Evolutionary conservation across 2,888 invertebrate genomes (phyloP).

Genomic region (Protophormia terraenovae): DNA sequence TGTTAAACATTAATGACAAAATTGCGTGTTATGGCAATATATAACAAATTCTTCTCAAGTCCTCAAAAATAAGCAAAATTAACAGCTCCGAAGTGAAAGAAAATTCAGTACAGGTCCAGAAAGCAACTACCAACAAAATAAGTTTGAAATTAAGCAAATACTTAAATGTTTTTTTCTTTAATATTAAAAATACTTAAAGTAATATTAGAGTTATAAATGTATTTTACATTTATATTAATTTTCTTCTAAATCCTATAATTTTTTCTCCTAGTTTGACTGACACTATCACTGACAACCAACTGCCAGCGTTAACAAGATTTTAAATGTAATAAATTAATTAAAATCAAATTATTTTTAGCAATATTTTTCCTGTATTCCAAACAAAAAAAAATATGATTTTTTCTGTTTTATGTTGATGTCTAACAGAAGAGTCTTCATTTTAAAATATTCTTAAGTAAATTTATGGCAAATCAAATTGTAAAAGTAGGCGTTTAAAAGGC

Average conservation of each 20-base stretch:
- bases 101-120: neutral
- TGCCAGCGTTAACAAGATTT: conserved; percentile 56
- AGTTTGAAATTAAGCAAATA: too few relatives aligned
- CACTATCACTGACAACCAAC: conserved; percentile 57
- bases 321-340: conserved; percentile 66
- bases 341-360: conserved; percentile 56
- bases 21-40: conserved; percentile 2
- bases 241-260: too few relatives aligned
- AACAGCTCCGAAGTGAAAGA: too few relatives aligned
- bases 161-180: too few relatives aligned
- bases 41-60: neutral
- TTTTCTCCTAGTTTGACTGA: too few relatives aligned
- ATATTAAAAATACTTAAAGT: too few relatives aligned
- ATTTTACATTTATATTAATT: too few relatives aligned
- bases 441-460: conserved; percentile 30
- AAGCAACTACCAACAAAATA: too few relatives aligned
- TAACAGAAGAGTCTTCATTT: conserved; percentile 8
- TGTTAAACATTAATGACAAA: conserved; percentile 15
- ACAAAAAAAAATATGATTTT: neutral
- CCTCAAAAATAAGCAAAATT: too few relatives aligned
- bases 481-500: conserved; percentile 58
- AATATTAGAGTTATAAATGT: too few relatives aligned
- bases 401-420: neutral
- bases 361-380: neutral
- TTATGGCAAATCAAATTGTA: conserved; percentile 63